Evolutionary conservation across 2,797 vertebrate species (phyloP).

Genomic region (Brachyrhaphis roseni): DNA sequence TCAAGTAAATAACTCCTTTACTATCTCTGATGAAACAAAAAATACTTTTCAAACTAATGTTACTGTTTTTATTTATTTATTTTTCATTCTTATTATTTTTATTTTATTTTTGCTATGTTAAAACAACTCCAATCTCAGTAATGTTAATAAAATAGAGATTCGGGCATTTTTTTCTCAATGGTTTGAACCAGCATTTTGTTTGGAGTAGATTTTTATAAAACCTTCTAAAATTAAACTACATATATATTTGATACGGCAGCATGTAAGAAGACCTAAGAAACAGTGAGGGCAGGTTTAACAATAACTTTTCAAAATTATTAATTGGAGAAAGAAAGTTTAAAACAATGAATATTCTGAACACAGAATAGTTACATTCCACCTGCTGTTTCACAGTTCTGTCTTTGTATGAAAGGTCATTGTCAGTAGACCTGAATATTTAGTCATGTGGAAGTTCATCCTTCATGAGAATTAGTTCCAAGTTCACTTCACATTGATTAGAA

Average conservation of each 20-base stretch:
- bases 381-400: not conserved
- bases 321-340: not conserved
- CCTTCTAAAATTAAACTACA: not conserved
- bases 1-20: not conserved
- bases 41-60: not conserved
- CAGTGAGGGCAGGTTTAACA: not conserved
- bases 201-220: not conserved
- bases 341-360: not conserved
- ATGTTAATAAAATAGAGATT: not conserved
- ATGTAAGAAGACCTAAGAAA: not conserved
- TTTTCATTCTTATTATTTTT: not conserved
- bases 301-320: not conserved
- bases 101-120: not conserved
- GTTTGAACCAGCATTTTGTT: not conserved
- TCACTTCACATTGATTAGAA: not conserved
- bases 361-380: not conserved
- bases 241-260: not conserved
- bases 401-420: not conserved
- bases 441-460: not conserved
- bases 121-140: not conserved
- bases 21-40: not conserved
- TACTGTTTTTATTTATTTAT: not conserved
- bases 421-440: not conserved
- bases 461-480: not conserved
- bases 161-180: not conserved